Evolutionary conservation across 2,888 invertebrate genomes (phyloP), one percentile per base, ranked within the genome.

Genomic region (Sminthurinus aureus): DNA sequence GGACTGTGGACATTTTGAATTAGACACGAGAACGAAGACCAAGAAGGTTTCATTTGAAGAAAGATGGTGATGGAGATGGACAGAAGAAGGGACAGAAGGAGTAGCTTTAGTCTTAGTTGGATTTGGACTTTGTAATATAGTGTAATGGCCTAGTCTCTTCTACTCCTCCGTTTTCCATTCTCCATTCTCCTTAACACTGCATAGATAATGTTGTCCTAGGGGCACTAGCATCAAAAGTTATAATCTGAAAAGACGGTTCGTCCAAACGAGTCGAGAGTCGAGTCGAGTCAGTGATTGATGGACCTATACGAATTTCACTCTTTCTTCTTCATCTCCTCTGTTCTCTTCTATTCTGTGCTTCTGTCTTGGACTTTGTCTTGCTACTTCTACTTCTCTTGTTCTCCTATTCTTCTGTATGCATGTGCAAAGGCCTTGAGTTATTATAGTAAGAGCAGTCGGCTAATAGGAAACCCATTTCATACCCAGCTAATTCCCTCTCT

Each of bases 221-320:
- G 83, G 83, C 83, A 80, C 81, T 73, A 6, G 9, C 58, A 58
- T 81, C 84, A 79, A 84, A 84, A 80, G 81, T 83, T 83, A 73
- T 82, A 83, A 83, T 83, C 81, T 81, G 11, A 71, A 83, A 73
- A 82, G 84, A 82, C 75, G 81, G 75, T 78, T 24, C 3, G 38
- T 38, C 38, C 3, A 38, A 1, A 4, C 38, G 38, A 38, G 3
- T 38, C 6, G 38, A 38, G 38, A 38, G 6, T 38, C 38, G 3
- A 38, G 38, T 38, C 6, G 38, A 81, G 82, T 81, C 74, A 71
- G 83, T 85, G 85, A 85, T 85, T 85, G 85, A 85, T 85, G 84
- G 85, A 83, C 80, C 81, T 75, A 84, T 84, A 64, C 82, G 74
- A 78, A 82, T 78, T 81, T 81, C 84, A 64, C 82, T 84, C 77